These are phyloP conservation scores for Microplitis demolitor DNA, from an alignment of 1,140 invertebrate species.

Conservation along the genomic window DNA sequence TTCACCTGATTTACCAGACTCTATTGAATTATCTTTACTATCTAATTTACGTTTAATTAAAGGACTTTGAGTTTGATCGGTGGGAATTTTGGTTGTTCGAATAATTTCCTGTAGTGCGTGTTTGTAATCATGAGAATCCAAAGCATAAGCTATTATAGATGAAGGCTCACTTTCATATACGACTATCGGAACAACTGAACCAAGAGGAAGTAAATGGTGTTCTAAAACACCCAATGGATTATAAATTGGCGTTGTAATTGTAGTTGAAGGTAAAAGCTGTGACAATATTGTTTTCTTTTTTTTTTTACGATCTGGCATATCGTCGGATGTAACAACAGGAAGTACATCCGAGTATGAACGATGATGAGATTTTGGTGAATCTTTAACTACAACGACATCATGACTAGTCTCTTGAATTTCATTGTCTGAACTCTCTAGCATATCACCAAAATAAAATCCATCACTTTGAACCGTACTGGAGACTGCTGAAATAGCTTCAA, in stretches of 20 bases:
- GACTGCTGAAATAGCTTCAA: conserved; percentile 48
- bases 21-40: conserved; percentile 54
- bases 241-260: conserved; percentile 60
- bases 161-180: conserved; percentile 87
- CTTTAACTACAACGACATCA: conserved; percentile 49
- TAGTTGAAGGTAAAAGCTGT: conserved; percentile 67
- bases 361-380: conserved; percentile 56
- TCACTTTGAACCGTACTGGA: conserved; percentile 39
- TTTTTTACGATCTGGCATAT: conserved; percentile 65
- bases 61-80: conserved; percentile 59
- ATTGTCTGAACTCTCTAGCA: conserved; percentile 47
- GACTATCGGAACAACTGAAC: conserved; percentile 71
- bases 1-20: conserved; percentile 46
- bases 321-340: conserved; percentile 49
- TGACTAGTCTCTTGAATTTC: conserved; percentile 46
- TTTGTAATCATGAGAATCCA: conserved; percentile 76
- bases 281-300: conserved; percentile 75
- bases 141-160: conserved; percentile 86
- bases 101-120: conserved; percentile 64
- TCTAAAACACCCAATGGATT: conserved; percentile 53
- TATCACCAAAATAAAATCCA: conserved; percentile 25
- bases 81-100: conserved; percentile 42
- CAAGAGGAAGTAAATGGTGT: conserved; percentile 56
- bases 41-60: conserved; percentile 59
- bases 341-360: conserved; percentile 58